Evolutionary conservation across 2,797 vertebrate species (phyloP), one percentile per base, ranked within the genome.

Genomic region (Diplodus puntazzo): DNA sequence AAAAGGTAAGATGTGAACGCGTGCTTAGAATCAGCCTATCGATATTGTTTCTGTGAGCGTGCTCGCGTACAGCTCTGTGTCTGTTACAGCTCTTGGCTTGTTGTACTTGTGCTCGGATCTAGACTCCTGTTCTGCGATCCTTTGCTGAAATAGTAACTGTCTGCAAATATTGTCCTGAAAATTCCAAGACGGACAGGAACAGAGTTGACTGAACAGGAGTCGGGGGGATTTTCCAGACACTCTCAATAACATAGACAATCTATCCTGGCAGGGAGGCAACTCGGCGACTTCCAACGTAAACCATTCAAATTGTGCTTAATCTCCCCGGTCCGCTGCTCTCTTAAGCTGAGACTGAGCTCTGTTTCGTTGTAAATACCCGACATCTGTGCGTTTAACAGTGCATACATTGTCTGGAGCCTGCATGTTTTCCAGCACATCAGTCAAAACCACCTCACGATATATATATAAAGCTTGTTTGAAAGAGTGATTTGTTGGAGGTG

Each of bases 221-320:
- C n/a, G 65, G 81, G 85, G 81, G 79, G 46, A 73, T 90, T 94
- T 94, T 94, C 93, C 93, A 95, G 95, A 95, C 94, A 88, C 78
- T 83, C 93, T 93, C 53, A 91, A 93, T 84, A 95, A 95, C 93
- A 95, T 27, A 86, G 87, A 89, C 87, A 90, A 92, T 91, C 87
- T 92, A 71, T 83, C 84, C 91, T 94, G 93, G 93, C 93, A 83
- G 75, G 53, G 81, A 63, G 42, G 72, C 80, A 77, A 62, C 72
- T 85, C 72, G 76, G 68, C 73, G 71, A 74, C 71, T 59, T 89
- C 88, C 88, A 92, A 83, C 23, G 39, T 88, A 92, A 91, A 93
- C 87, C 74, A 49, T 90, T 88, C 88, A 62, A 83, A 76, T 82
- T 83, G 81, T 20, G 57, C 75, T 89, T 88, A 85, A 91, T 87